These are phyloP conservation scores for Ptilodon capucinus DNA, from an alignment of 2,888 invertebrate genomes.

Conservation along the genomic window DNA sequence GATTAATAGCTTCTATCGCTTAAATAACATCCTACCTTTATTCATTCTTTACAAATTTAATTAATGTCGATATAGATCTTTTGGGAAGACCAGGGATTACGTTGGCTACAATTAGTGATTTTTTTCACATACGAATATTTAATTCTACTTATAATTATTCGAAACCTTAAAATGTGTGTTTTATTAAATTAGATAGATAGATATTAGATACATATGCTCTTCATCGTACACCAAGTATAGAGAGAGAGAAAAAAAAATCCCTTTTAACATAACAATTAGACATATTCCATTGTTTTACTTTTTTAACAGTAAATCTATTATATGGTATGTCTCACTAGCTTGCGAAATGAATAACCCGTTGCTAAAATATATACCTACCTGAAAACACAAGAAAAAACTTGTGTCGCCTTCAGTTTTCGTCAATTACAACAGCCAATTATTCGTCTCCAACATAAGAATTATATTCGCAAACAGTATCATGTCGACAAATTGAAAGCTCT, in stretches of 20 bases:
- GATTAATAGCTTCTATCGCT: slow-evolving; percentile 74
- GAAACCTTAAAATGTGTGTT: not conserved
- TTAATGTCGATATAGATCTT: slow-evolving; percentile 71
- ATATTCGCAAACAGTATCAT: slow-evolving; percentile 40
- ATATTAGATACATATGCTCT: not conserved
- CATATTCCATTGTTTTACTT: no score
- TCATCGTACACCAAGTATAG: no score
- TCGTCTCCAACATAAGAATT: slow-evolving; percentile 24
- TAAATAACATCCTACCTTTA: slow-evolving; percentile 65
- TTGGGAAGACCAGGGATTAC: slow-evolving; percentile 26
- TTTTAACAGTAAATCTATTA: no score
- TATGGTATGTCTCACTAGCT: no score
- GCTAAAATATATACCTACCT: no score
- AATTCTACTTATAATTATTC: not conserved
- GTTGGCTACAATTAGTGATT: not conserved
- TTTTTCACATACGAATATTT: slow-evolving; percentile 5
- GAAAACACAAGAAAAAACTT: no score
- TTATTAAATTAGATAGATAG: slow-evolving; percentile 4
- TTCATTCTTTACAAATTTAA: slow-evolving; percentile 75
- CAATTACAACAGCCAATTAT: not conserved
- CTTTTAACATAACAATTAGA: no score
- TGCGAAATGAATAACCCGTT: no score
- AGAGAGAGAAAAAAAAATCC: no score
- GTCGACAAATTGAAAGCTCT: slow-evolving; percentile 35
- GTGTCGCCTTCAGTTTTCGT: no score